Conservation (phyloP, 2,113 vertebrate genomes). For the Grantiella picta region DNA sequence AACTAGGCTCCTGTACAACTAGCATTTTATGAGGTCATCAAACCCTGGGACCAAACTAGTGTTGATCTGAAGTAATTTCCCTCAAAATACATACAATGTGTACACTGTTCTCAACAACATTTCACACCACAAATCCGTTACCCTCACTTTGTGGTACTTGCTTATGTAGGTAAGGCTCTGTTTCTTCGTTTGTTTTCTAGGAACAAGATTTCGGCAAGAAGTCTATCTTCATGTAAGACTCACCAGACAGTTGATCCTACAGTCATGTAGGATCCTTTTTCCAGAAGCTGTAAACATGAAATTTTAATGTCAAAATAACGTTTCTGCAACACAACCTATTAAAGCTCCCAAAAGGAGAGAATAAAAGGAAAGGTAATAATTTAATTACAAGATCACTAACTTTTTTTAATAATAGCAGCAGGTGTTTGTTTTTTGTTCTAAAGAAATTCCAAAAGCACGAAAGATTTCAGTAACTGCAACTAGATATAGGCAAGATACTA, state of each 20-base stretch:
- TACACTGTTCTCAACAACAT: not conserved
- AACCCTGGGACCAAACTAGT: fast-evolving
- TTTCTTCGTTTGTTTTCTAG: not conserved
- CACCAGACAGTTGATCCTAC: not conserved
- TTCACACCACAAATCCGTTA: not conserved
- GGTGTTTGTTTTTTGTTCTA: not conserved
- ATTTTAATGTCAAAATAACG: not conserved
- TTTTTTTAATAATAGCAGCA: not conserved
- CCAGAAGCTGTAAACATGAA: not conserved
- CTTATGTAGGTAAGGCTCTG: not conserved
- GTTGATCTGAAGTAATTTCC: not conserved
- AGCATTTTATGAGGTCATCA: fast-evolving
- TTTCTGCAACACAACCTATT: not conserved
- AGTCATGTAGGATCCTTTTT: not conserved
- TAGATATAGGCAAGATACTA: not conserved
- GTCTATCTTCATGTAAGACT: not conserved
- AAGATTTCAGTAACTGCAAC: not conserved
- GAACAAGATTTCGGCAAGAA: not conserved
- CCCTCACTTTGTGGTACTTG: not conserved
- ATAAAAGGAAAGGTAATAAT: not conserved
- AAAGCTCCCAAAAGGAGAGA: not conserved
- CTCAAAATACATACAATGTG: not conserved
- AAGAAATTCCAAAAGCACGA: not conserved
- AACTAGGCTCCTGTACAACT: not conserved
- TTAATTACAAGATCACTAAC: not conserved